Conservation (phyloP, 92 coral and sea anemone genomes). For the Epizoanthus ramosus region DNA sequence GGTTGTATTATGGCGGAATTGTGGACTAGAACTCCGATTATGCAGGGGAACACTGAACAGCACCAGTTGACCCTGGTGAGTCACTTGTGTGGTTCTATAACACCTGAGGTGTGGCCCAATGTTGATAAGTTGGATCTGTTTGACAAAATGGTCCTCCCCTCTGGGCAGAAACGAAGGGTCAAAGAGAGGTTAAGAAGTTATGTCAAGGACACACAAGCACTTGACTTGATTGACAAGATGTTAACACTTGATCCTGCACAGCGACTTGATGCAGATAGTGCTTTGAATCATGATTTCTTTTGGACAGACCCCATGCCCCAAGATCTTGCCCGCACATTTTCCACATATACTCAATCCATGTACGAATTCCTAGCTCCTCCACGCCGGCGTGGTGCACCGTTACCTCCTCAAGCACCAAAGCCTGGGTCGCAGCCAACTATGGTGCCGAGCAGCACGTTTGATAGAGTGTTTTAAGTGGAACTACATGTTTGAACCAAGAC, state of each 20-base stretch:
- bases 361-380: conserved; percentile 99
- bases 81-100: conserved; percentile 94
- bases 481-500: not conserved
- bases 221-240: conserved; percentile 96
- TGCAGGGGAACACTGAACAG: conserved; percentile 98
- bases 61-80: conserved; percentile 90
- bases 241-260: conserved; percentile 86
- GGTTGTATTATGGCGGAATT: conserved; percentile 99
- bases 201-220: conserved; percentile 89
- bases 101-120: conserved; percentile 94
- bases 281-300: conserved; percentile 93
- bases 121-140: conserved; percentile 91
- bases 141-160: conserved; percentile 86
- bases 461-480: conserved; percentile 73
- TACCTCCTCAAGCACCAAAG: conserved; percentile 66
- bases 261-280: conserved; percentile 94
- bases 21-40: conserved; percentile 98
- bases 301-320: conserved; percentile 99
- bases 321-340: conserved; percentile 92
- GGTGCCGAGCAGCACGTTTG: conserved; percentile 84
- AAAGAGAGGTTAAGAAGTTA: conserved; percentile 85
- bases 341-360: conserved; percentile 88
- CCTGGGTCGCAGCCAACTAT: conserved; percentile 67
- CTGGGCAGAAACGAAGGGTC: conserved; percentile 87
- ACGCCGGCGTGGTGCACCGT: conserved; percentile 71